phyloP scores from a whole-genome alignment of 1,140 invertebrate genomes.

The Ceratina calcarata region DNA sequence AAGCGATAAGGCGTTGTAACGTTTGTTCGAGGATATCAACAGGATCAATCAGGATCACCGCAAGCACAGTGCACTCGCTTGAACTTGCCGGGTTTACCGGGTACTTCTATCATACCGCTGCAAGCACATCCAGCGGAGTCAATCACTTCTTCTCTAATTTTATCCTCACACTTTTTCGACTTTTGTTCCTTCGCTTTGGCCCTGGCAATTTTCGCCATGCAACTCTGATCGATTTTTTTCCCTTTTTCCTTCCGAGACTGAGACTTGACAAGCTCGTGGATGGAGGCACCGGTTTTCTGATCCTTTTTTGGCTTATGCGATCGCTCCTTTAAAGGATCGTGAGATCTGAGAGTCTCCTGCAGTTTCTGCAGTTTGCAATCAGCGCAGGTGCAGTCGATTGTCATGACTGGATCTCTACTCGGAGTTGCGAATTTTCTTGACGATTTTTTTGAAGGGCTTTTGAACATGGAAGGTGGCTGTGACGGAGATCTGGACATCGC shows the following conservation, averaged over 20 bases:
- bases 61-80: slow-evolving; percentile 20
- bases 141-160: not conserved
- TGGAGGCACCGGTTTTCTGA: not conserved
- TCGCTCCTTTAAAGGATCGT: not conserved
- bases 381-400: slow-evolving; percentile 11
- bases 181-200: slow-evolving; percentile 16
- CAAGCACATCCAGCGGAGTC: not conserved
- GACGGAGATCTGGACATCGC: not conserved
- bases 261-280: not conserved
- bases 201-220: slow-evolving; percentile 52
- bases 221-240: slow-evolving; percentile 49
- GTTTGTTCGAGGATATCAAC: not conserved
- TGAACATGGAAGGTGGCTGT: not conserved
- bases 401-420: not conserved
- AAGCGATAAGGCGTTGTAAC: too few relatives aligned
- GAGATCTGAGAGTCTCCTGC: not conserved
- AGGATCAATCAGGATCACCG: slow-evolving; percentile 29
- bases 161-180: not conserved
- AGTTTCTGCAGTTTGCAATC: slow-evolving; percentile 28
- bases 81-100: not conserved
- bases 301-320: not conserved
- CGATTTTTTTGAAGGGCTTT: not conserved
- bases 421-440: not conserved
- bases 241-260: not conserved
- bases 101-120: not conserved